Evolutionary conservation across 2,113 vertebrate species (phyloP).

Genomic region (Butorides virescens): DNA sequence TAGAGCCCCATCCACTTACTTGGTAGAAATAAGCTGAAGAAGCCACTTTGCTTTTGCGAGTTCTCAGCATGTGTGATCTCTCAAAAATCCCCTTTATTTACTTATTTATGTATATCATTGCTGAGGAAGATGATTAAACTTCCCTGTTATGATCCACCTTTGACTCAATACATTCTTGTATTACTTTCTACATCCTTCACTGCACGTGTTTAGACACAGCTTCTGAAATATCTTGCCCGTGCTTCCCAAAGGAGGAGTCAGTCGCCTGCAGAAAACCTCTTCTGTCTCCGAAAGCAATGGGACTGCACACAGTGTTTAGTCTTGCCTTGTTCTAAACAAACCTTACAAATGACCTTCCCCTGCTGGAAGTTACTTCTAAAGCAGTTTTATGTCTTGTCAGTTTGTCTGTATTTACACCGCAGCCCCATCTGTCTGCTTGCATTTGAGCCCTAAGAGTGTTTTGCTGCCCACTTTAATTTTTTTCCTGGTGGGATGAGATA

Average conservation of each 20-base stretch:
- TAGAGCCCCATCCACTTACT: not conserved
- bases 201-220: not conserved
- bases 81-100: not conserved
- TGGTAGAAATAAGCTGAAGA: not conserved
- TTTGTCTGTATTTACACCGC: not conserved
- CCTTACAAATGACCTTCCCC: not conserved
- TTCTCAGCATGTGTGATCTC: not conserved
- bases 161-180: not conserved
- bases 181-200: not conserved
- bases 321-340: not conserved
- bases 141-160: not conserved
- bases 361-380: not conserved
- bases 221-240: not conserved
- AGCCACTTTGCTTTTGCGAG: not conserved
- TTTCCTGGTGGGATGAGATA: not conserved
- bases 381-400: not conserved
- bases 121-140: not conserved
- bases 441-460: not conserved
- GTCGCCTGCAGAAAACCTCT: not conserved
- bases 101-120: not conserved
- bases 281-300: not conserved
- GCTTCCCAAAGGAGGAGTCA: not conserved
- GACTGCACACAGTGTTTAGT: not conserved
- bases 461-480: not conserved
- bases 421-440: not conserved